A percentile compares a stretch with the other conserved stretches of the same genome.
Conservation (phyloP, 2,113 vertebrate genomes). For the Gadus macrocephalus region DNA sequence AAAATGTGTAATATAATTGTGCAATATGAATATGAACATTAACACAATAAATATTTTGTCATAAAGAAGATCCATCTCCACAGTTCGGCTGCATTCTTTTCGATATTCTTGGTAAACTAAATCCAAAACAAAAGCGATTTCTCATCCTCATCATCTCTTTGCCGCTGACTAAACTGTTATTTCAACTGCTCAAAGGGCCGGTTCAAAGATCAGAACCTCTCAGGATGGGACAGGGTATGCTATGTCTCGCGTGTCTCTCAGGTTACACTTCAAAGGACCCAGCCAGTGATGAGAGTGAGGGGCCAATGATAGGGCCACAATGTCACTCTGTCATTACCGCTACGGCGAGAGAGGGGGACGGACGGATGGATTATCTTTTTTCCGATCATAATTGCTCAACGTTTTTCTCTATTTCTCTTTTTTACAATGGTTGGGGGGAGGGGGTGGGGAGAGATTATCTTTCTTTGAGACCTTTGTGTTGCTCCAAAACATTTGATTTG, state of each 20-base stretch:
- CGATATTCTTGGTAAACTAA: too few relatives aligned
- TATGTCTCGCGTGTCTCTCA: slow-evolving; percentile 70
- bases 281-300: slow-evolving; percentile 66
- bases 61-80: too few relatives aligned
- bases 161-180: slow-evolving; percentile 53
- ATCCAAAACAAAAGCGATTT: not conserved
- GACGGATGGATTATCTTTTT: slow-evolving; percentile 40
- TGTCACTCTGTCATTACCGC: slow-evolving; percentile 65
- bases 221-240: slow-evolving; percentile 55
- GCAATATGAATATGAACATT: too few relatives aligned
- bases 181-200: slow-evolving; percentile 56
- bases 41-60: too few relatives aligned
- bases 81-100: too few relatives aligned
- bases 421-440: slow-evolving; percentile 59
- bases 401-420: slow-evolving; percentile 25
- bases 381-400: slow-evolving; percentile 46
- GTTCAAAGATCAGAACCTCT: slow-evolving; percentile 76
- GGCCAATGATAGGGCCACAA: slow-evolving; percentile 50
- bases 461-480: slow-evolving; percentile 62
- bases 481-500: slow-evolving; percentile 45
- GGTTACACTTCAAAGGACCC: slow-evolving; percentile 72
- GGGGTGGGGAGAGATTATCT: slow-evolving; percentile 62
- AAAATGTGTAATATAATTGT: too few relatives aligned
- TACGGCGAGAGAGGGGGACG: slow-evolving; percentile 46
- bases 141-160: not conserved